Conservation (phyloP, 2,797 vertebrate species). For the Salarias fasciatus region DNA sequence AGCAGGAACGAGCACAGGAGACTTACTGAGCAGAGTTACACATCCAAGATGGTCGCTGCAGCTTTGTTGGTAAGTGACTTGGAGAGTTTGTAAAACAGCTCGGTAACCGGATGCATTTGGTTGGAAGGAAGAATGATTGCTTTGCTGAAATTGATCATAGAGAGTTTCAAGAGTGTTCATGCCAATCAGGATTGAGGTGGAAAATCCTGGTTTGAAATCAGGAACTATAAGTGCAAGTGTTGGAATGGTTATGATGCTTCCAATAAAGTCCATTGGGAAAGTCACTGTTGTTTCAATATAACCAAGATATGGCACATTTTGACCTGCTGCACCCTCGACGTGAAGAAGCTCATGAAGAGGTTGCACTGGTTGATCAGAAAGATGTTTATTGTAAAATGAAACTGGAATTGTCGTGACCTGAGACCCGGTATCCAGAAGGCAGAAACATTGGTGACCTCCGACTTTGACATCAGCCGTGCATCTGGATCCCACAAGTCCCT, state of each 20-base stretch:
- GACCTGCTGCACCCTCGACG: conserved; percentile 2
- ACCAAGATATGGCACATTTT: neutral
- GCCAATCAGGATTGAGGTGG: too few species aligned
- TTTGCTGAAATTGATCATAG: neutral
- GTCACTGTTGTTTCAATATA: neutral
- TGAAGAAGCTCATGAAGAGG: neutral
- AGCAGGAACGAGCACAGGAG: too few species aligned
- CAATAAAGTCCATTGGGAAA: neutral
- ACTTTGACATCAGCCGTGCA: neutral
- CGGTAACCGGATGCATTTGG: neutral
- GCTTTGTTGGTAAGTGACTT: neutral
- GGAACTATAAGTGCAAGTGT: neutral
- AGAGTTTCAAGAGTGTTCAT: too few species aligned
- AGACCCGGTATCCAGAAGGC: neutral
- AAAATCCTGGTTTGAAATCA: neutral
- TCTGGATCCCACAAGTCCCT: neutral
- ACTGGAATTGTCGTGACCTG: neutral
- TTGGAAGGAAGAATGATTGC: neutral
- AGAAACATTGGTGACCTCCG: neutral
- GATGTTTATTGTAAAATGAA: neutral
- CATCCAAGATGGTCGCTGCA: neutral
- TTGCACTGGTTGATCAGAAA: neutral
- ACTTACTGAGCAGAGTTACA: neutral
- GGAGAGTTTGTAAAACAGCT: neutral
- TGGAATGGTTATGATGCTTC: neutral